These are phyloP conservation scores for Pristiophorus japonicus DNA, from an alignment of 2,113 vertebrate species.

Conservation along the genomic window DNA sequence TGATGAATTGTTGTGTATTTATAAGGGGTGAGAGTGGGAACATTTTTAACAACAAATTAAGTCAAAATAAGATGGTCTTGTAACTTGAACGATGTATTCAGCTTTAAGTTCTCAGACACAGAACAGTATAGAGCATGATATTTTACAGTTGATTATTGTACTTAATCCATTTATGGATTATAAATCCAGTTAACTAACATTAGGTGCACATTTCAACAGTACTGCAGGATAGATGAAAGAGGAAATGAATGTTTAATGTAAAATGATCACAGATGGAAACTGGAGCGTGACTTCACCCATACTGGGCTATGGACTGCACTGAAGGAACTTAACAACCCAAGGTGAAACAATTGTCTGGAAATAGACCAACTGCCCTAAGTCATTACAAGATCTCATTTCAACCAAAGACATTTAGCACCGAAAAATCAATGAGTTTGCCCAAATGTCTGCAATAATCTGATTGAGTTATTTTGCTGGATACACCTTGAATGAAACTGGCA, in stretches of 20 bases:
- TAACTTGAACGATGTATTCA: background rate
- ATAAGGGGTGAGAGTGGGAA: background rate
- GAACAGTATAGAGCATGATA: background rate
- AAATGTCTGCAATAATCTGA: slow-evolving; percentile 37
- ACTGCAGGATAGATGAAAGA: background rate
- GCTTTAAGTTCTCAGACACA: background rate
- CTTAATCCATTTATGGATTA: background rate
- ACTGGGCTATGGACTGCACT: background rate
- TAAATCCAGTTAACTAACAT: background rate
- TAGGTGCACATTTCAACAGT: background rate
- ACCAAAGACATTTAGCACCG: background rate
- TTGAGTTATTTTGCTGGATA: slow-evolving; percentile 35
- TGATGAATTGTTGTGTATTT: background rate
- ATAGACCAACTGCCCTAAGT: slow-evolving; percentile 18
- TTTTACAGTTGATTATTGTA: background rate
- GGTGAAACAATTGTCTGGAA: slow-evolving; percentile 17
- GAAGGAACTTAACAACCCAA: background rate
- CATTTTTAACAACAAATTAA: background rate
- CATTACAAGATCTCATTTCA: slow-evolving; percentile 34
- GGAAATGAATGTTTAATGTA: slow-evolving; percentile 2
- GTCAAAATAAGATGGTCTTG: background rate
- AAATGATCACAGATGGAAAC: background rate
- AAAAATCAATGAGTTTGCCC: slow-evolving; percentile 20
- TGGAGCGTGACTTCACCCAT: background rate
- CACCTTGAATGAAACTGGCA: slow-evolving; percentile 16